Percentiles rank a stretch among this genome's conserved stretches.
phyloP scores from a whole-genome alignment of 2,113 vertebrate species.

The Zosterops lateralis region DNA sequence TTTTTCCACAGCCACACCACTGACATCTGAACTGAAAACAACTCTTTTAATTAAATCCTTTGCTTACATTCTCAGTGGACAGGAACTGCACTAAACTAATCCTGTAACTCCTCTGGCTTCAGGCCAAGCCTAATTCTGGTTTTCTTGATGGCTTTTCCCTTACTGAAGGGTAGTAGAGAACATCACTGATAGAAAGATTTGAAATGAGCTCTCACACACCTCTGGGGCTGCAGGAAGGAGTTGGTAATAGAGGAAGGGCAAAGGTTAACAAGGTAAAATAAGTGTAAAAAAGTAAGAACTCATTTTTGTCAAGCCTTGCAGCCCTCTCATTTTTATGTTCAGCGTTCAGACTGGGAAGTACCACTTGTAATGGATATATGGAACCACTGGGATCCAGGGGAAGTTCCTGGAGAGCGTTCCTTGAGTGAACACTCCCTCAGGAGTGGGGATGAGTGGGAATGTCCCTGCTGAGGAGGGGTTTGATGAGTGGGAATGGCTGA shows the following conservation, averaged over 20 bases:
- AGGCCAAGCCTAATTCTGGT: not conserved
- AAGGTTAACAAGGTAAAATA: not conserved
- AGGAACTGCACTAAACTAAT: not conserved
- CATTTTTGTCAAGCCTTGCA: not conserved
- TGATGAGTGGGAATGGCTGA: no score
- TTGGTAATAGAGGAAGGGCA: not conserved
- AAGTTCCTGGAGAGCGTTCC: not conserved
- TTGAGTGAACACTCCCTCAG: accelerated
- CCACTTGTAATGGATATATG: accelerated
- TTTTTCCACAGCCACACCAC: not conserved
- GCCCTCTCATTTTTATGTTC: not conserved
- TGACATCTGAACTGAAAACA: not conserved
- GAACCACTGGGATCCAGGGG: not conserved
- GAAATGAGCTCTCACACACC: not conserved
- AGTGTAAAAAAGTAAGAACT: not conserved
- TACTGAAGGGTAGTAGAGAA: not conserved
- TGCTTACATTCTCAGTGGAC: not conserved
- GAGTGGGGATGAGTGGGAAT: no score
- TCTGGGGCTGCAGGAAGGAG: not conserved
- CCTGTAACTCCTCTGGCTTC: not conserved
- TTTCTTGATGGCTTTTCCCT: not conserved
- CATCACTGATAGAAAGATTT: not conserved
- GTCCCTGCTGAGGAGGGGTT: not conserved
- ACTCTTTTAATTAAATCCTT: not conserved
- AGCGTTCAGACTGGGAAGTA: not conserved